Base-by-base conservation (phyloP, 2,888 invertebrate genomes). In the Phymatocera aterrima region DNA sequence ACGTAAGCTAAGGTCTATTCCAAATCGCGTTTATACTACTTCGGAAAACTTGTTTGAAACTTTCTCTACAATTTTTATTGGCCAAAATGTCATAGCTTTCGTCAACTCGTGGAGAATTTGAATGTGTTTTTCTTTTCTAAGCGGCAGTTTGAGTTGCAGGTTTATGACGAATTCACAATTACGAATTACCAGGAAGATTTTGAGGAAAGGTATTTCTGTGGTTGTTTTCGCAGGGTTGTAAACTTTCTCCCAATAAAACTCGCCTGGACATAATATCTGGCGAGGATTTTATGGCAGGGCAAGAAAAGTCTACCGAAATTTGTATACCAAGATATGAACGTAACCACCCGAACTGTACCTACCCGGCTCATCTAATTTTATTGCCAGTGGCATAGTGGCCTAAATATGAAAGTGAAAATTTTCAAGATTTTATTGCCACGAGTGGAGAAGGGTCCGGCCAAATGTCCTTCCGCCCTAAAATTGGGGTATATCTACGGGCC, bases 211-310 rank as follows among this genome's bases (percentile, higher is more conserved):
- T 51, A 64, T 37, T 37, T 64, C 6, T 6, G 37, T 3, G 34
- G 34, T 6, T 5, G 12, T 31, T 37, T 64, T n/a, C n/a, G 10
- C n/a, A 64, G 18, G n/a, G 28, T 5, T 68, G 68, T 43, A 68
- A 43, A 68, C 68, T 68, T 68, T 68, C 68, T 43, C 40, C 28
- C 4, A 68, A 68, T 68, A 68, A 68, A 68, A 68, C 46, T 68
- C 6, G 1, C 28, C 43, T n/a, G 37, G 8, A 40, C 8, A 40
- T 51, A 51, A 51, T 64, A 64, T 64, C 21, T 3, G 21, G 21
- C 18, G 8, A 15, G 15, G 68, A 15, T 24, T 24, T n/a, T n/a
- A n/a, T n/a, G n/a, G 28, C 28, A 8, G 15, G 24, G 46, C 43
- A 6, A 15, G 12, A 28, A 28, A 24, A 8, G 12, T 18, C 28